These are phyloP conservation scores for Hydra vulgaris DNA, from an alignment of 30 jellyfish, hydroid and myxozoan species.

Conservation along the genomic window DNA sequence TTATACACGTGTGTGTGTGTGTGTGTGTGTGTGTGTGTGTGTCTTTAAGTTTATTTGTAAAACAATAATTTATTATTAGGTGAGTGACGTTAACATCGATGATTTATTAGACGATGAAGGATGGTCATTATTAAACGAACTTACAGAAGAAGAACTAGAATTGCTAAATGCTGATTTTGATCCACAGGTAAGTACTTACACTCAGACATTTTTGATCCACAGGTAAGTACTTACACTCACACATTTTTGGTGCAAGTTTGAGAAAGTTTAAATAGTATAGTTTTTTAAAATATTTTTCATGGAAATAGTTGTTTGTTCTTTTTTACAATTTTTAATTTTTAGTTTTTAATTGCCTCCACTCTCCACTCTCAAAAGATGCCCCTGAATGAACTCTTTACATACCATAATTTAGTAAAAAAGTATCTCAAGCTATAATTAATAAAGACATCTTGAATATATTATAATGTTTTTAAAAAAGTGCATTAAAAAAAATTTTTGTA, in stretches of 20 bases:
- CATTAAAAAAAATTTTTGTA: no score
- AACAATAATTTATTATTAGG: neutral
- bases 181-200: slow-evolving; percentile 20
- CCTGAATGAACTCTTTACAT: no score
- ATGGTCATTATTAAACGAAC: slow-evolving; percentile 17
- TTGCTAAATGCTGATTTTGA: slow-evolving; percentile 30
- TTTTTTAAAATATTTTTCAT: no score
- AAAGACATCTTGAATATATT: no score
- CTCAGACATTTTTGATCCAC: slow-evolving; percentile 16
- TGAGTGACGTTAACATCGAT: slow-evolving; percentile 9
- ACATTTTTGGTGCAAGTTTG: slow-evolving; percentile 18
- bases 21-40: neutral
- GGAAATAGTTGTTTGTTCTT: no score
- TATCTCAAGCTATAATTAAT: no score
- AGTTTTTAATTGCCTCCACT: no score
- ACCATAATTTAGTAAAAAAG: no score
- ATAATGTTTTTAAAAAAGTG: no score
- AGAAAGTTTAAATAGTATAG: no score
- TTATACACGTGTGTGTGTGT: neutral
- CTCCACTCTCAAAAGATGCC: no score
- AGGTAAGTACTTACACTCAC: neutral
- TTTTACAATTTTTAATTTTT: no score
- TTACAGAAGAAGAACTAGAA: slow-evolving; percentile 32
- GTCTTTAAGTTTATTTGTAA: neutral
- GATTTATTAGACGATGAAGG: slow-evolving; percentile 39